A percentile compares a stretch with the other conserved stretches of the same genome.
Evolutionary conservation across 2,888 invertebrate species (phyloP).

Genomic region (Hypsopygia costalis): DNA sequence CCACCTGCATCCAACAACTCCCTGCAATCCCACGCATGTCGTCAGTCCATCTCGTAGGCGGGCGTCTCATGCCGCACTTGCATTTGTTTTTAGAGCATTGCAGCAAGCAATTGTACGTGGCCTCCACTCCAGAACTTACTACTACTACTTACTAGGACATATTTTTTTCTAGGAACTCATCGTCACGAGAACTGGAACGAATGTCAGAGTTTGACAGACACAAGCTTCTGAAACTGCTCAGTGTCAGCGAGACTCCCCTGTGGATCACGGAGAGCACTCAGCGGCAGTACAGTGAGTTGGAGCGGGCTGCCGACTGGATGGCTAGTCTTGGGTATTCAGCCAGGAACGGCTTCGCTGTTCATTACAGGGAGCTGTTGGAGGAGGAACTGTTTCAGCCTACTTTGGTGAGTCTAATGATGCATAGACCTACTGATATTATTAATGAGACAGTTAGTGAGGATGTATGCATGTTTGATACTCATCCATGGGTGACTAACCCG

Average conservation of each 20-base stretch:
- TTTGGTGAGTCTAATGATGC: conserved; percentile 72
- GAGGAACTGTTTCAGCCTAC: conserved; percentile 83
- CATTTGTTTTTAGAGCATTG: no score
- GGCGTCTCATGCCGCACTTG: no score
- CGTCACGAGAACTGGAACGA: conserved; percentile 50
- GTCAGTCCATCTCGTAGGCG: no score
- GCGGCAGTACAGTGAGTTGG: conserved; percentile 39
- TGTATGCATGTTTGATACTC: no score
- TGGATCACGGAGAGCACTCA: conserved; percentile 56
- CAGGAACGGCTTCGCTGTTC: conserved; percentile 84
- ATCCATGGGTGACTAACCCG: no score
- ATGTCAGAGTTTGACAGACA: conserved; percentile 50
- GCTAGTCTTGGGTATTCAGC: conserved; percentile 88
- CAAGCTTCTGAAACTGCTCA: conserved; percentile 43
- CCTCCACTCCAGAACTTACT: no score
- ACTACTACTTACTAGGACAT: no score
- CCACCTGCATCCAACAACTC: no score
- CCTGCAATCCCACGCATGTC: no score
- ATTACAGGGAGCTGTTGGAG: conserved; percentile 84
- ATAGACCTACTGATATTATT: no score
- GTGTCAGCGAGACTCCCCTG: conserved; percentile 47
- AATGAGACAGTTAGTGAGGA: no score
- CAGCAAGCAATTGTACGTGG: no score
- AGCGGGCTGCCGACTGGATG: conserved; percentile 86
- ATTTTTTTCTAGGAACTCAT: conserved; percentile 50